Conservation (phyloP, 1,140 invertebrate genomes). For the Carposina sasakii region DNA sequence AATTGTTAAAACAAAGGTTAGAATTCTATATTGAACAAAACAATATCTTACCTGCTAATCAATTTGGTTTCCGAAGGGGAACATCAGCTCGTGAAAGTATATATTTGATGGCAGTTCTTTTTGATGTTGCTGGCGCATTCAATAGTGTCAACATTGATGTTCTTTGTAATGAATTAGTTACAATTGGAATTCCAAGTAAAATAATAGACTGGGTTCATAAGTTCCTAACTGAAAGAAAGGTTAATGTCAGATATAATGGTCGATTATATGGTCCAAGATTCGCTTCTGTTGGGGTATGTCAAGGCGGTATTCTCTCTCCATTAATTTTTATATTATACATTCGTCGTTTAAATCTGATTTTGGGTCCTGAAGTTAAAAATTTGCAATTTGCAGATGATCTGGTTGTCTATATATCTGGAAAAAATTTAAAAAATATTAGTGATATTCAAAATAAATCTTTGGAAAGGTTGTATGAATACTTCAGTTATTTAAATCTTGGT, state of each 20-base stretch:
- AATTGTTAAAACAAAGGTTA: conserved; percentile 17
- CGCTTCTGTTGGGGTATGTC: conserved; percentile 18
- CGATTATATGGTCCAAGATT: neutral
- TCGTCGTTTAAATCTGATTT: conserved; percentile 13
- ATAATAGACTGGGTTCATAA: too few species aligned
- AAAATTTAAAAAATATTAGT: neutral
- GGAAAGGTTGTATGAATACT: conserved; percentile 8
- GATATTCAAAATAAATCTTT: conserved; percentile 4
- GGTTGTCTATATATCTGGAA: conserved; percentile 9
- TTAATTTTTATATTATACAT: conserved; percentile 24
- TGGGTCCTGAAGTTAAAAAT: conserved; percentile 15
- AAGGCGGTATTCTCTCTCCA: conserved; percentile 17
- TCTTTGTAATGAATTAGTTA: too few species aligned
- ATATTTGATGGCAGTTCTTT: neutral
- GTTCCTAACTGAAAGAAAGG: neutral
- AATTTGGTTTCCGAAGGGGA: conserved; percentile 20
- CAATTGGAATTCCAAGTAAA: too few species aligned
- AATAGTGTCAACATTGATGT: too few species aligned
- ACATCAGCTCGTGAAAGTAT: conserved; percentile 10
- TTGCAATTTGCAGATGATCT: conserved; percentile 27
- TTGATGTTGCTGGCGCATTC: conserved; percentile 8
- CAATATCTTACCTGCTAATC: conserved; percentile 17
- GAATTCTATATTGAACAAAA: conserved; percentile 21
- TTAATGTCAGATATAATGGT: conserved; percentile 6
- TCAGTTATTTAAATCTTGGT: conserved; percentile 10